Conservation (phyloP, 2,797 vertebrate species). For the Lacerta viridis region DNA sequence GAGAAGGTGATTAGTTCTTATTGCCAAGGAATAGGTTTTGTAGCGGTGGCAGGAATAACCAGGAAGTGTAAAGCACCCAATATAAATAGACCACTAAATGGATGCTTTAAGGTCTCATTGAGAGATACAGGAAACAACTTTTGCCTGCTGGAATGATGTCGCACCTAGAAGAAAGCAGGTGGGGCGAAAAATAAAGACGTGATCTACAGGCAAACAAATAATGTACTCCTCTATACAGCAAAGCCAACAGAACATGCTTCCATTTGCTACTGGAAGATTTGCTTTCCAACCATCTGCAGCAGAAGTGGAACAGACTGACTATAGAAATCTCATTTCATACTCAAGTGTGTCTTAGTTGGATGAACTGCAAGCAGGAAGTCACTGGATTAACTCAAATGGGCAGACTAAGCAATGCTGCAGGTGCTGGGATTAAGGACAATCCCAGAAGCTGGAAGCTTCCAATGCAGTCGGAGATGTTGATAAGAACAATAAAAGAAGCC, state of each 20-base stretch:
- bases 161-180: background rate
- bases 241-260: fast-evolving
- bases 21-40: background rate
- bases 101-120: background rate
- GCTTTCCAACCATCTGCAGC: background rate
- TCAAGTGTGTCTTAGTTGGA: background rate
- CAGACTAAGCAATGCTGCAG: fast-evolving
- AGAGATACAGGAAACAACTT: background rate
- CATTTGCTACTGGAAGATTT: background rate
- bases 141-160: background rate
- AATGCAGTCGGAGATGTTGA: background rate
- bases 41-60: background rate
- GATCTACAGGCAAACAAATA: background rate
- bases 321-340: background rate
- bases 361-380: background rate
- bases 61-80: background rate
- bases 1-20: conserved; percentile 18
- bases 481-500: background rate
- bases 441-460: background rate
- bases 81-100: background rate
- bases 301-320: background rate
- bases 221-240: fast-evolving
- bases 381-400: background rate
- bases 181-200: conserved; percentile 8
- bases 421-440: background rate